Evolutionary conservation across 2,113 vertebrate genomes (phyloP).

Genomic region (Oncorhynchus kisutch): DNA sequence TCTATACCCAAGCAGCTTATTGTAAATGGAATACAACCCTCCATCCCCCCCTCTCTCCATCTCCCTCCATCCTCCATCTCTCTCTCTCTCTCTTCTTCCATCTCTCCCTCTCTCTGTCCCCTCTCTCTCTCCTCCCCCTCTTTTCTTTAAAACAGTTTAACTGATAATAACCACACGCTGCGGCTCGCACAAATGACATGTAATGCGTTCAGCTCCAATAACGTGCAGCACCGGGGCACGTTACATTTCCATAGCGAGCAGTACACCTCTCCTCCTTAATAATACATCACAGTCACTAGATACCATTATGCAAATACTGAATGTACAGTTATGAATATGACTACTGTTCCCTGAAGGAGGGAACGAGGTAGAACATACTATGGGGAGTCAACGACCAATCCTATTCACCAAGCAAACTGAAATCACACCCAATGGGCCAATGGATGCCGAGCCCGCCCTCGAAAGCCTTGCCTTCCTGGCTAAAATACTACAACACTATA

Average conservation of each 20-base stretch:
- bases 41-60: conserved; percentile 11
- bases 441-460: too few species aligned
- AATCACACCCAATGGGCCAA: too few species aligned
- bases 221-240: conserved; percentile 62
- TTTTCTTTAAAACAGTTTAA: conserved; percentile 67
- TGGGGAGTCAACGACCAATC: too few species aligned
- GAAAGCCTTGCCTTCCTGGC: too few species aligned
- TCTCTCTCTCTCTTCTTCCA: conserved; percentile 25
- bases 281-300: conserved; percentile 69
- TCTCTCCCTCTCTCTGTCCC: conserved; percentile 26
- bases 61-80: conserved; percentile 19
- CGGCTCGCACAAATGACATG: conserved; percentile 68
- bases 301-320: conserved; percentile 76
- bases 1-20: conserved; percentile 27
- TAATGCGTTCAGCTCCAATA: conserved; percentile 72
- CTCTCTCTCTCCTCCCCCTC: conserved; percentile 35
- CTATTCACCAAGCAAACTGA: too few species aligned
- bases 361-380: not conserved
- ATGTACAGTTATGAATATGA: too few species aligned
- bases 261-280: conserved; percentile 50
- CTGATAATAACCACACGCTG: conserved; percentile 65
- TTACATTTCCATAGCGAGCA: conserved; percentile 69
- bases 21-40: conserved; percentile 30
- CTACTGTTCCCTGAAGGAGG: not conserved
- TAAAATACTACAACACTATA: too few species aligned